Evolutionary conservation across 2,797 vertebrate species (phyloP), one percentile per base, ranked within the genome.

Genomic region (Falco peregrinus): DNA sequence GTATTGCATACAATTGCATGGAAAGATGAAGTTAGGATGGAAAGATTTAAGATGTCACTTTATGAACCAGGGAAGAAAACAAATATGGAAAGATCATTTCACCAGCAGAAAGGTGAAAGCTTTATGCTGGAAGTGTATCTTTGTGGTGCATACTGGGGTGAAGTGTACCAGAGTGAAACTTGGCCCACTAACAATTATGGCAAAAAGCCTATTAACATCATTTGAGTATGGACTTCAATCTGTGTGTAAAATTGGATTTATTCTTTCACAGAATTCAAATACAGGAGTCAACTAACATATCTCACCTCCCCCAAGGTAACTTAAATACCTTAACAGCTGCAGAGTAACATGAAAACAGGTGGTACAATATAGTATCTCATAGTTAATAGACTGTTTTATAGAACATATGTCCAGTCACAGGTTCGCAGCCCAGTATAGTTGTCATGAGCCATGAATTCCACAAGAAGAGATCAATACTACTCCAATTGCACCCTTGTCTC

Each of bases 321-420:
- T 25, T 84, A 76, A 82, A 41, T 53, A 45, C 24, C 53, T 29
- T 74, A 80, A 75, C 71, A 95, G 37, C 71, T 92, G 75, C 37
- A 68, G 8, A 80, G 31, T 28, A 89, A 67, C 64, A 59, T 37
- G 64, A 75, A 92, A 93, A 48, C 90, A 96, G 89, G 84, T 91
- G 86, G 22, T 41, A 82, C 43, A 60, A 85, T 33, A 48, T 37
- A 74, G 21, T 94, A 84, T 76, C 47, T 93, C 74, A 89, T 33
- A 37, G 63, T 77, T 89, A 94, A 84, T 53, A 83, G 51, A 43
- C 28, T 5, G 60, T 84, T 92, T 92, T 85, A 96, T 70, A 54
- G 84, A 87, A 71, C 48, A 47, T 87, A 76, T 80, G 43, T 84
- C 80, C 63, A 76, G 47, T 33, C 19, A 14, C 45, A 64, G 56